A percentile compares a stretch with the other conserved stretches of the same genome.
phyloP scores from a whole-genome alignment of 2,797 vertebrate species.

The Sarcoramphus papa region DNA sequence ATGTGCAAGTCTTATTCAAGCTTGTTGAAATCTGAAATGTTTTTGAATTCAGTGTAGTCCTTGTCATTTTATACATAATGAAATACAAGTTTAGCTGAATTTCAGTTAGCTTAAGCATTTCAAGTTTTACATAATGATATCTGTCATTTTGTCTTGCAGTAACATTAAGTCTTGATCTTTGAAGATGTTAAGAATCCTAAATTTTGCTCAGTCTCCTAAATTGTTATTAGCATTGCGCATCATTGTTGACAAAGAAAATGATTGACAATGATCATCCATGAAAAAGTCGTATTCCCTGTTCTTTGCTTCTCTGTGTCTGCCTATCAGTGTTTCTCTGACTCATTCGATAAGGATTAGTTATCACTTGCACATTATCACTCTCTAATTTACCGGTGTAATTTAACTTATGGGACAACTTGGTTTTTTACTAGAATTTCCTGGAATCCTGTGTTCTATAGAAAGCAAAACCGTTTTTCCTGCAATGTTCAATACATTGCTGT shows the following conservation, averaged over 20 bases:
- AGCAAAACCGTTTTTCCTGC: background rate
- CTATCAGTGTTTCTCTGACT: background rate
- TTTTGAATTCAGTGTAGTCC: background rate
- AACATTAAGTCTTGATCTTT: background rate
- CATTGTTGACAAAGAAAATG: background rate
- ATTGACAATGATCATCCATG: background rate
- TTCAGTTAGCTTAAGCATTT: background rate
- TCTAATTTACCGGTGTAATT: background rate
- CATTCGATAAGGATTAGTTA: background rate
- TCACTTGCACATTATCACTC: background rate
- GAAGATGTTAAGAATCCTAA: background rate
- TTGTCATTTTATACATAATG: background rate
- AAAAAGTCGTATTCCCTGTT: background rate
- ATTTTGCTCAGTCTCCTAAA: background rate
- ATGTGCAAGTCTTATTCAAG: background rate
- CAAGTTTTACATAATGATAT: background rate
- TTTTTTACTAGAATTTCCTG: background rate
- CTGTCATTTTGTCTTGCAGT: background rate
- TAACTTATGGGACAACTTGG: background rate
- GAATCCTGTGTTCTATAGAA: background rate
- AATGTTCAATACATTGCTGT: background rate
- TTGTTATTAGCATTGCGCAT: background rate
- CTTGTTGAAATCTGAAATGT: background rate
- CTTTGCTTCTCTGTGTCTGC: background rate
- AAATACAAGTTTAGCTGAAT: background rate